Base-by-base conservation (phyloP, 2,888 invertebrate species). In the Clunio marinus region DNA sequence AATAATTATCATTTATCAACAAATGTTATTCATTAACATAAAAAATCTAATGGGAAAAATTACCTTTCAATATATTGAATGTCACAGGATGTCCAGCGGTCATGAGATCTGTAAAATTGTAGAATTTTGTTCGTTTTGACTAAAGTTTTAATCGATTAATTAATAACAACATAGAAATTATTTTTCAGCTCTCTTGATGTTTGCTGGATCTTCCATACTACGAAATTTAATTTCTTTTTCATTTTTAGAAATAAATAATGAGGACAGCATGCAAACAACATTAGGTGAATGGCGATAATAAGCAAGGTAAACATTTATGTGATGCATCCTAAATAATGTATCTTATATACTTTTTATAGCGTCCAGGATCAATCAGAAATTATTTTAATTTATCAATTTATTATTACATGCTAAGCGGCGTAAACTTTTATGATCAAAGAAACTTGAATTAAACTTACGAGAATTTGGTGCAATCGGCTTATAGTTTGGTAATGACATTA, bases 21-120 rank as follows among this genome's bases (percentile, higher is more conserved):
- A n/a, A 67, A 62, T 65, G 62, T 17, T 60, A 22, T 65, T 10
- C 32, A 32, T 32, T 4, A 17, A 60, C 20, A 35, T 28, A 15
- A 57, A 5, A 57, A 27, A 20, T 24, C n/a, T 24, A 27, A 7
- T 17, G 57, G 13, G 20, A 22, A 20, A 24, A 65, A 71, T 87
- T 88, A 89, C 89, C 89, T 89, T 88, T 89, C 82, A 89, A 85
- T 83, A 89, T 88, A 87, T 88, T 88, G 87, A 88, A 89, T 83
- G 88, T 87, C 84, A 88, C 86, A 81, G 88, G 88, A 82, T 86
- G 86, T 81, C 88, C 88, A 83, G 88, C 86, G 82, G 86, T 85
- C 87, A 88, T 87, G 82, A 83, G 80, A 73, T 74, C 74, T 74
- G 73, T 13, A 66, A 66, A 66, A 28, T 66, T 46, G 5, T 35